phyloP scores from a whole-genome alignment of 2,797 vertebrate species.

The Amblyopsis hoosieri region DNA sequence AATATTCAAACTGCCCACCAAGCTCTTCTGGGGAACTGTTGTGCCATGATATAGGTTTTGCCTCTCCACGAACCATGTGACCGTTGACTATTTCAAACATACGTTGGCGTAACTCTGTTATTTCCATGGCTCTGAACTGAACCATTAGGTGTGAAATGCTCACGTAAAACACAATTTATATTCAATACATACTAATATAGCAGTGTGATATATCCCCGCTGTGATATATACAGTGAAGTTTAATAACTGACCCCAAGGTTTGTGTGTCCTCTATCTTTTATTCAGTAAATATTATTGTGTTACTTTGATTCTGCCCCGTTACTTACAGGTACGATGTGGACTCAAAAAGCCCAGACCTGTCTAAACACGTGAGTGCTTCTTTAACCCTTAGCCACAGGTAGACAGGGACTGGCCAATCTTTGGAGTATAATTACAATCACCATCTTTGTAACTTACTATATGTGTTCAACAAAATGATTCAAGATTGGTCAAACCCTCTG shows the following conservation, averaged over 20 bases:
- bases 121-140: background rate
- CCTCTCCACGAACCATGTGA: too few relatives aligned
- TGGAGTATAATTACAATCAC: slow-evolving; percentile 10
- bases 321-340: slow-evolving; percentile 90
- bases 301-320: slow-evolving; percentile 30
- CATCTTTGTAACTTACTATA: too few relatives aligned
- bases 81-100: too few relatives aligned
- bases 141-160: slow-evolving; percentile 35
- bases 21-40: too few relatives aligned
- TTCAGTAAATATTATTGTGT: slow-evolving; percentile 1
- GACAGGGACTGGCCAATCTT: slow-evolving; percentile 27
- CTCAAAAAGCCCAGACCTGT: slow-evolving; percentile 94
- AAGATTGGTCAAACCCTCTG: slow-evolving; percentile 19
- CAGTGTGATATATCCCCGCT: slow-evolving; percentile 1
- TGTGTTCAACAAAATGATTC: slow-evolving; percentile 7
- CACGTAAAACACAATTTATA: slow-evolving; percentile 10
- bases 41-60: too few relatives aligned
- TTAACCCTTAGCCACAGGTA: slow-evolving; percentile 38
- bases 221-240: too few relatives aligned
- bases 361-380: slow-evolving; percentile 91
- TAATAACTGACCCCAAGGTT: slow-evolving; percentile 6
- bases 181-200: slow-evolving; percentile 21
- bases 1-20: too few relatives aligned
- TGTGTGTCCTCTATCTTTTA: background rate
- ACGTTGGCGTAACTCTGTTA: too few relatives aligned